These are phyloP conservation scores for Ancistrus triradiatus DNA, from an alignment of 2,113 vertebrate genomes.

Conservation along the genomic window DNA sequence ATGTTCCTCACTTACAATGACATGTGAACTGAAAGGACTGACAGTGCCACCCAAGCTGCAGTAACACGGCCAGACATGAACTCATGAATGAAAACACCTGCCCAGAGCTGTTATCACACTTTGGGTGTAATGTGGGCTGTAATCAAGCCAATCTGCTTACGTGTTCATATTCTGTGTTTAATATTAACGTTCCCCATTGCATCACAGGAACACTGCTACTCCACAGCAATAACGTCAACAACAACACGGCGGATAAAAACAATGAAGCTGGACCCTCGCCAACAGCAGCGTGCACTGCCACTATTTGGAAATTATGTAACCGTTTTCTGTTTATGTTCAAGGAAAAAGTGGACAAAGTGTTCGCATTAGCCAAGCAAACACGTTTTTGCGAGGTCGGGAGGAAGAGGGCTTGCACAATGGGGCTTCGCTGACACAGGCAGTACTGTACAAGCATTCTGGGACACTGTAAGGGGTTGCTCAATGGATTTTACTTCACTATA, in stretches of 20 bases:
- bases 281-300: constrained; percentile 27
- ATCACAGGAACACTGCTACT: constrained; percentile 12
- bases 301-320: constrained; percentile 57
- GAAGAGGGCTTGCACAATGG: constrained; percentile 64
- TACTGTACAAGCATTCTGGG: constrained; percentile 61
- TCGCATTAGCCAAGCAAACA: constrained; percentile 68
- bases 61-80: constrained; percentile 36
- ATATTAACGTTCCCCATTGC: constrained; percentile 30
- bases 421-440: constrained; percentile 37
- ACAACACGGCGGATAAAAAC: constrained; percentile 26
- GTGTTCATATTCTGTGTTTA: constrained; percentile 11
- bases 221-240: constrained; percentile 32
- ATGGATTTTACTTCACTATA: too few relatives aligned
- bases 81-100: constrained; percentile 44
- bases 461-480: too few relatives aligned
- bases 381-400: constrained; percentile 50
- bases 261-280: background rate
- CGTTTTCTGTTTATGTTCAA: constrained; percentile 47
- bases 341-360: constrained; percentile 66
- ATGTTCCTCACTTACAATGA: constrained; percentile 11
- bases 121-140: constrained; percentile 20
- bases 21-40: constrained; percentile 1
- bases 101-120: constrained; percentile 22
- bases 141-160: constrained; percentile 32
- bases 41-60: constrained; percentile 12